Conservation (phyloP, 37 sponge, comb jelly and placozoan species). For the Spongilla lacustris region DNA sequence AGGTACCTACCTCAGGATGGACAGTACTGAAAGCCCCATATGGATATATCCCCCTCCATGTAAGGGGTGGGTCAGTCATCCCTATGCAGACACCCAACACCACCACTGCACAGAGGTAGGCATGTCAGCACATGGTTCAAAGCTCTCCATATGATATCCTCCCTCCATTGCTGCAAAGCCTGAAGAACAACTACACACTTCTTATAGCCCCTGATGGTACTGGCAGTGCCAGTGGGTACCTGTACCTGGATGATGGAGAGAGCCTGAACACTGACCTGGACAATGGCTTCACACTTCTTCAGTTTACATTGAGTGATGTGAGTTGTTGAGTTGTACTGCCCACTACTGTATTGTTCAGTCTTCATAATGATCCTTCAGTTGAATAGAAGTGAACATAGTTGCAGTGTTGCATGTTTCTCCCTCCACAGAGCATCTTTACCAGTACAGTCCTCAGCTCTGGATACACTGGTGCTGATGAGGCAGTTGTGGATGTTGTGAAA, state of each 20-base stretch:
- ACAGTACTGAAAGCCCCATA: background rate
- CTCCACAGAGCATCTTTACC: no score
- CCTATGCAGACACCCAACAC: constrained; percentile 43
- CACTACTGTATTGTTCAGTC: no score
- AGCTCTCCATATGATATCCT: no score
- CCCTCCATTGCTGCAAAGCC: background rate
- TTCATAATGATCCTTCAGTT: no score
- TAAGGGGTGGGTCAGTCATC: constrained; percentile 59
- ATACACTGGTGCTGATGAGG: background rate
- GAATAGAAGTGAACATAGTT: no score
- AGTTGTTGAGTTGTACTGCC: no score
- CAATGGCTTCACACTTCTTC: no score
- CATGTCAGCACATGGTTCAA: no score
- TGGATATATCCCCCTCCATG: constrained; percentile 20
- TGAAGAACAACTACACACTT: constrained; percentile 37
- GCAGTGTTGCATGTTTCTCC: no score
- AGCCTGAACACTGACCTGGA: background rate
- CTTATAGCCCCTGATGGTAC: constrained; percentile 57
- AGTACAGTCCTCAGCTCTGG: background rate
- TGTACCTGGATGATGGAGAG: constrained; percentile 76
- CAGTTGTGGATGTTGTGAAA: background rate
- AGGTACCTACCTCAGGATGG: no score
- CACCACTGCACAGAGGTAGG: constrained; percentile 51
- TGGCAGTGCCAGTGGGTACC: constrained; percentile 25
- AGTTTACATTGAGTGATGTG: no score